Evolutionary conservation across 2,888 invertebrate species (phyloP), one percentile per base, ranked within the genome.

Genomic region (Eueremaeus valkanovi): DNA sequence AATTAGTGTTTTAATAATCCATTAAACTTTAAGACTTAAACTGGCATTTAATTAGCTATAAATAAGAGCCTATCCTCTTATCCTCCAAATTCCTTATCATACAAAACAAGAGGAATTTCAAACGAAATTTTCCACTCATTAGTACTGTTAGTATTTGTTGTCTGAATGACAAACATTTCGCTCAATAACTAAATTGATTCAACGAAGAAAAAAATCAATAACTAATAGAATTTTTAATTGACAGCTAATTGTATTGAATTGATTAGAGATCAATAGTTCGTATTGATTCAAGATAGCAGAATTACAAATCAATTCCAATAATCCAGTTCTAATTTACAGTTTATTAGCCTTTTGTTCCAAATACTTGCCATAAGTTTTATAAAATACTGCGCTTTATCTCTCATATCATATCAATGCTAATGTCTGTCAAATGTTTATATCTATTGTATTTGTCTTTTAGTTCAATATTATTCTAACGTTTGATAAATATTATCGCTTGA

Each of bases 401-500:
- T 16, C 11, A 45, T 45, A 45, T 45, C 6, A 16, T 16, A 45
- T 3, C 45, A 45, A 11, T 45, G 45, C 58, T 58, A 58, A 13
- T 58, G 29, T 11, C 29, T 31, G 29, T 58, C 58, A 31, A 29
- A 58, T 6, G n/a, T 49, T 6, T n/a, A 49, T 49, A 49, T n/a
- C 49, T 49, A 5, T 24, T 29, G 18, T 1, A 27, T 55, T 58
- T 27, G 29, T 49, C 21, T 18, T 18, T 31, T 3, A 16, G 29
- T 29, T 58, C 58, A 58, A 58, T 58, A 58, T 58, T 58, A 18
- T 58, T 3, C 58, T 58, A 58, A 29, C 58, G 18, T 29, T 58
- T 31, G 58, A 31, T 58, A 58, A 58, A 58, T 58, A 58, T 58
- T 58, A 58, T 58, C 31, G n/a, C 29, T 58, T 58, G 58, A 58